Evolutionary conservation across 2,888 invertebrate species (phyloP).

Genomic region (Ochropleura leucogaster): DNA sequence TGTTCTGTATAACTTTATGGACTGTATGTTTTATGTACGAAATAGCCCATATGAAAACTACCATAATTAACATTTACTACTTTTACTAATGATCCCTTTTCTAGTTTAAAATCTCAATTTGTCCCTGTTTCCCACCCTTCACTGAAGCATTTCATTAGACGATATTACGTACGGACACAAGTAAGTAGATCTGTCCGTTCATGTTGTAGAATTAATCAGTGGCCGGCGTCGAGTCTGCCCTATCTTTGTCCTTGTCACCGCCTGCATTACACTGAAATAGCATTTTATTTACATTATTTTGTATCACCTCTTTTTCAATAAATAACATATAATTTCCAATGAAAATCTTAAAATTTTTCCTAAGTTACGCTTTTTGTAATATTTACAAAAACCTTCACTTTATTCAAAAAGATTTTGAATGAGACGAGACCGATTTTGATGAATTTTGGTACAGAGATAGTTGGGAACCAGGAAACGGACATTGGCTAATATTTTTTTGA

Average conservation of each 20-base stretch:
- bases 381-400: too few species aligned
- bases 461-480: too few species aligned
- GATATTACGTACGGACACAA: slow-evolving; percentile 48
- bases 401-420: too few species aligned
- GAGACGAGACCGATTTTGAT: too few species aligned
- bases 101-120: not conserved
- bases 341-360: too few species aligned
- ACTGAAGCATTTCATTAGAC: slow-evolving; percentile 47
- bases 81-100: not conserved
- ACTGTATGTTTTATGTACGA: not conserved
- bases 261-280: slow-evolving; percentile 34
- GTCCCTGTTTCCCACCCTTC: not conserved
- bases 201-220: slow-evolving; percentile 82
- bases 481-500: too few species aligned
- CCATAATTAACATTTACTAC: not conserved
- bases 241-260: slow-evolving; percentile 47
- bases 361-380: not conserved
- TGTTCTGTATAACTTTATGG: not conserved
- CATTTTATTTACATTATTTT: slow-evolving; percentile 29
- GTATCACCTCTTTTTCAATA: not conserved
- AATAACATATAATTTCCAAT: too few species aligned
- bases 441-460: too few species aligned
- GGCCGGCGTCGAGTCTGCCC: slow-evolving; percentile 47
- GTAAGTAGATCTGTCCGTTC: slow-evolving; percentile 62
- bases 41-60: not conserved